Percentiles rank a stretch among this genome's conserved stretches.
Evolutionary conservation across 2,797 vertebrate genomes (phyloP).

Genomic region (Myotis vivesi): DNA sequence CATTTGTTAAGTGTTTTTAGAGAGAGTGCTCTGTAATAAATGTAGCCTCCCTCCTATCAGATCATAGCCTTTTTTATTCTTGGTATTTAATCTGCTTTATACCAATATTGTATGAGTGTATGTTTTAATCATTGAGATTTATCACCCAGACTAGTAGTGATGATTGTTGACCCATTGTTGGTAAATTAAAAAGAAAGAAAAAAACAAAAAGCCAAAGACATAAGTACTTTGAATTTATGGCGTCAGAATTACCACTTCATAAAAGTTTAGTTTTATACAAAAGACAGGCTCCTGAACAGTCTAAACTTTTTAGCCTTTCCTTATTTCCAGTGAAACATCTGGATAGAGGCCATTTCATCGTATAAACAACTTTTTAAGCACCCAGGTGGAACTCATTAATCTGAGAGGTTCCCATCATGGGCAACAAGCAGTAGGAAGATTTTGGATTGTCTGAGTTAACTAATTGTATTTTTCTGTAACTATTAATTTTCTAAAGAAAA

Average conservation of each 20-base stretch:
- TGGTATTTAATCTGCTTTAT: slow-evolving; percentile 6
- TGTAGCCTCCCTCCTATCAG: not conserved
- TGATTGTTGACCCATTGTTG: not conserved
- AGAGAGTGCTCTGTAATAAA: not conserved
- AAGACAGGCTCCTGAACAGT: not conserved
- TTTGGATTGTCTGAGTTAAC: not conserved
- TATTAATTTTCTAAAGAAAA: slow-evolving; percentile 15
- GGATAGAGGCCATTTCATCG: not conserved
- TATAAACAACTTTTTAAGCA: not conserved
- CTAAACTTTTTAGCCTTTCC: not conserved
- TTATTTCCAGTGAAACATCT: not conserved
- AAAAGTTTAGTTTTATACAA: not conserved
- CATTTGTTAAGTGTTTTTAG: slow-evolving; percentile 28
- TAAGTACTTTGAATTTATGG: slow-evolving; percentile 13
- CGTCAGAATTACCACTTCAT: not conserved
- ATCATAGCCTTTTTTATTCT: slow-evolving; percentile 10
- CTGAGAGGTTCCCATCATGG: not conserved
- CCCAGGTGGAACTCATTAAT: not conserved
- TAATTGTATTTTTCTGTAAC: not conserved
- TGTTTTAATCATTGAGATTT: not conserved
- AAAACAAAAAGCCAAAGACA: not conserved
- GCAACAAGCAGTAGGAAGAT: not conserved
- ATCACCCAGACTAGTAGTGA: not conserved
- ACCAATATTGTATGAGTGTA: not conserved
- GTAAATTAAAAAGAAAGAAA: not conserved